A percentile compares a stretch with the other conserved stretches of the same genome.
Conservation (phyloP, 2,113 vertebrate genomes). For the Gila orcuttii region DNA sequence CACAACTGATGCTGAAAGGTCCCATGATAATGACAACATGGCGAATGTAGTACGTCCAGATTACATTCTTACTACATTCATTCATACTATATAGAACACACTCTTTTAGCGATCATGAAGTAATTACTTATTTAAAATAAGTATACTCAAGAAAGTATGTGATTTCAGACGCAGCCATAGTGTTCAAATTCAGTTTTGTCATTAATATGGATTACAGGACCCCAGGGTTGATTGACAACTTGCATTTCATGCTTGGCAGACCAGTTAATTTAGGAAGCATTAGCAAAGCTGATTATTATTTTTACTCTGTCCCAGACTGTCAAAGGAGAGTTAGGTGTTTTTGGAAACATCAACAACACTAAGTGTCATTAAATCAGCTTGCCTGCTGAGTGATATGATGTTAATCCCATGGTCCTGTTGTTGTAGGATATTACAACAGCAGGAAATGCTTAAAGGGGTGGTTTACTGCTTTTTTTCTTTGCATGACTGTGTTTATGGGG, state of each 20-base stretch:
- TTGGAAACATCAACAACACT: constrained; percentile 9
- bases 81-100: no score
- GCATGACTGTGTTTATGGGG: no score
- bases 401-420: constrained; percentile 8
- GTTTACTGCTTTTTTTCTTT: no score
- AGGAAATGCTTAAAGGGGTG: background rate
- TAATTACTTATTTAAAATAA: no score
- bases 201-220: constrained; percentile 15
- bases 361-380: constrained; percentile 9
- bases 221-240: background rate
- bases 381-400: constrained; percentile 19
- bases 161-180: background rate
- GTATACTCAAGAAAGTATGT: no score
- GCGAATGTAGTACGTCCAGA: no score
- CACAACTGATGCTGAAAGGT: no score
- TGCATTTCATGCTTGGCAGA: constrained; percentile 22
- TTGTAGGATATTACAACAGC: background rate
- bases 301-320: background rate
- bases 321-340: constrained; percentile 9
- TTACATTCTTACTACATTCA: no score
- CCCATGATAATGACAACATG: no score
- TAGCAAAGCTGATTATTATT: constrained; percentile 1
- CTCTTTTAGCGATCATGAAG: no score
- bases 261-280: constrained; percentile 27
- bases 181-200: background rate